Evolutionary conservation across 2,797 vertebrate species (phyloP).

Genomic region (Gymnoscopelus braueri): DNA sequence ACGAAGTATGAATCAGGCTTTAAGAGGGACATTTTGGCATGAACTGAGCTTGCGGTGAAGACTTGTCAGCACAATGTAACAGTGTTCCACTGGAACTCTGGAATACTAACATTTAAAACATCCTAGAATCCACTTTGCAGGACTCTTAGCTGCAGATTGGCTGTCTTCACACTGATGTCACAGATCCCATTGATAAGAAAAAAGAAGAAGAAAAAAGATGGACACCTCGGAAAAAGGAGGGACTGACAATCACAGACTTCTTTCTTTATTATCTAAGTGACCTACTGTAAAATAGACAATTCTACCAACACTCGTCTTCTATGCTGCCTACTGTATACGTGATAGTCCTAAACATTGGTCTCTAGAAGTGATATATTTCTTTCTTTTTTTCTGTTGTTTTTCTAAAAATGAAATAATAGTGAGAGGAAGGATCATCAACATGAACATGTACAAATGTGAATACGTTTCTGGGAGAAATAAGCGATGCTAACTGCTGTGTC

Average conservation of each 20-base stretch:
- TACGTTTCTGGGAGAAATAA: constrained; percentile 70
- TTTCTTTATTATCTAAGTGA: constrained; percentile 77
- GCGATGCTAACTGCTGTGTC: constrained; percentile 61
- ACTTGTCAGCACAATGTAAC: constrained; percentile 39
- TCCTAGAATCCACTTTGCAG: constrained; percentile 4
- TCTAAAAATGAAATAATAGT: constrained; percentile 62
- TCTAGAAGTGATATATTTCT: constrained; percentile 74
- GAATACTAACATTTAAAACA: not conserved
- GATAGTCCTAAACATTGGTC: constrained; percentile 75
- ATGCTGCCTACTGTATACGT: constrained; percentile 77
- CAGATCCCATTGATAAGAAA: constrained; percentile 32
- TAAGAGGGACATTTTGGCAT: constrained; percentile 30
- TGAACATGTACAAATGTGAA: constrained; percentile 74
- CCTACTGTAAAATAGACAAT: constrained; percentile 75
- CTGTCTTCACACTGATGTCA: constrained; percentile 36
- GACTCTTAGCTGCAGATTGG: constrained; percentile 12
- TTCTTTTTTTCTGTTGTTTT: constrained; percentile 37
- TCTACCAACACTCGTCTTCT: constrained; percentile 71
- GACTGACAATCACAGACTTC: constrained; percentile 80
- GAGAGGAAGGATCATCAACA: constrained; percentile 70
- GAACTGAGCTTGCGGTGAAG: constrained; percentile 16
- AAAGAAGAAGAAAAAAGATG: constrained; percentile 11
- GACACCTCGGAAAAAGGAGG: constrained; percentile 62
- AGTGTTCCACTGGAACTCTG: constrained; percentile 28
- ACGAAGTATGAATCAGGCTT: constrained; percentile 14